phyloP scores from a whole-genome alignment of 2,113 vertebrate species.

The Labeo rohita region DNA sequence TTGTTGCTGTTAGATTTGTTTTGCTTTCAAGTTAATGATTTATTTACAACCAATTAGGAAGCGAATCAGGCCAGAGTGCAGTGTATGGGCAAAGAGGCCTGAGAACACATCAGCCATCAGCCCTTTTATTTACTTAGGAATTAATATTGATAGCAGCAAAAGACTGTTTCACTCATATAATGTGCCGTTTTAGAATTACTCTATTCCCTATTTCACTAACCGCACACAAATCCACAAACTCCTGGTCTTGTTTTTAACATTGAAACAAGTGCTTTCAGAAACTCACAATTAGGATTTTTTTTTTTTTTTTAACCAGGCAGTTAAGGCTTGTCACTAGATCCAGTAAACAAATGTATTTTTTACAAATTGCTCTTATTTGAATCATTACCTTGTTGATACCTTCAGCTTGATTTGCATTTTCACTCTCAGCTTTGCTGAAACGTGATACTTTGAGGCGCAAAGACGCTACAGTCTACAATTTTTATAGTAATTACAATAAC shows the following conservation, averaged over 20 bases:
- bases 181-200: not conserved
- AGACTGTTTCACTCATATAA: not conserved
- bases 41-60: conserved; percentile 81
- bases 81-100: conserved; percentile 70
- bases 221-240: not conserved
- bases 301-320: too few relatives aligned
- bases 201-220: not conserved
- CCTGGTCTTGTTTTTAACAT: not conserved
- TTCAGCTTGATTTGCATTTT: not conserved
- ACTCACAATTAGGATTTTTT: not conserved
- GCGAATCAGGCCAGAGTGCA: conserved; percentile 78
- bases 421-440: not conserved
- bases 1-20: conserved; percentile 80
- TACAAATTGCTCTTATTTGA: not conserved
- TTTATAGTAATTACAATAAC: too few relatives aligned
- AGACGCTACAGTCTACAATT: not conserved
- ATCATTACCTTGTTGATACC: not conserved
- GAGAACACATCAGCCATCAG: conserved; percentile 58
- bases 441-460: not conserved
- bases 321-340: not conserved
- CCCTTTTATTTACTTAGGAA: conserved; percentile 28
- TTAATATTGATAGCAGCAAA: not conserved
- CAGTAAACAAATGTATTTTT: not conserved
- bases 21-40: conserved; percentile 82
- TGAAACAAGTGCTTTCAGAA: not conserved